These are phyloP conservation scores for Ianthella basta DNA, from an alignment of 37 sponge, comb jelly and placozoan species.

Conservation along the genomic window DNA sequence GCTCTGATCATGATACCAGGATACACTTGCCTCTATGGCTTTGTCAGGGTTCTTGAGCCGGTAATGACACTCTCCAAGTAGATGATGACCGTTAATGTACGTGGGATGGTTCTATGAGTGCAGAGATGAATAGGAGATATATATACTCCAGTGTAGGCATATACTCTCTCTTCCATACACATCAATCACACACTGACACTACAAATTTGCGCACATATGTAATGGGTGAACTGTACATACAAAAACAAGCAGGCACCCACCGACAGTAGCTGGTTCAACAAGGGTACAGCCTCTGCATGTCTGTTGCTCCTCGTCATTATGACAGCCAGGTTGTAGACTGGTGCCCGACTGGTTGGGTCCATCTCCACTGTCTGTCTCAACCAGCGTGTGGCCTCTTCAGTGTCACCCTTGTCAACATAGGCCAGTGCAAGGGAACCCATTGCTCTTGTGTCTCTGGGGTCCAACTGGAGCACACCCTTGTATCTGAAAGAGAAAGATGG, in stretches of 20 bases:
- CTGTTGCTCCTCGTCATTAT: conserved; percentile 1
- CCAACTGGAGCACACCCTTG: conserved; percentile 6
- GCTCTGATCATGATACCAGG: too few species aligned
- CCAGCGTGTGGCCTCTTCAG: conserved; percentile 31
- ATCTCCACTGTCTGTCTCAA: conserved; percentile 13
- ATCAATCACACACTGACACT: neutral
- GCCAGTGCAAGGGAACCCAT: conserved; percentile 23
- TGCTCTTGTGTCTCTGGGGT: conserved; percentile 11
- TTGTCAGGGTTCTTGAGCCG: neutral
- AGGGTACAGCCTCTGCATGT: neutral
- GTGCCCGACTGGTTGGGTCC: neutral
- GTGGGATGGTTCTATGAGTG: neutral
- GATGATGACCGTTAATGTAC: conserved; percentile 1
- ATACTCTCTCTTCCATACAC: neutral
- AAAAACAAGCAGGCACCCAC: neutral
- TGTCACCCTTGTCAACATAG: neutral
- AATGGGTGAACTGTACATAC: neutral
- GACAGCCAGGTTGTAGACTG: conserved; percentile 16
- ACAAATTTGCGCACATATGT: neutral
- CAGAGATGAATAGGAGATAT: neutral
- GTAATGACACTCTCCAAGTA: neutral
- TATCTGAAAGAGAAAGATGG: neutral
- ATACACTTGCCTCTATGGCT: neutral
- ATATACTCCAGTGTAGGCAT: neutral
- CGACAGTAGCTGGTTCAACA: neutral